These are phyloP conservation scores for Dendroctonus valens DNA, from an alignment of 1,140 invertebrate genomes.

Conservation along the genomic window DNA sequence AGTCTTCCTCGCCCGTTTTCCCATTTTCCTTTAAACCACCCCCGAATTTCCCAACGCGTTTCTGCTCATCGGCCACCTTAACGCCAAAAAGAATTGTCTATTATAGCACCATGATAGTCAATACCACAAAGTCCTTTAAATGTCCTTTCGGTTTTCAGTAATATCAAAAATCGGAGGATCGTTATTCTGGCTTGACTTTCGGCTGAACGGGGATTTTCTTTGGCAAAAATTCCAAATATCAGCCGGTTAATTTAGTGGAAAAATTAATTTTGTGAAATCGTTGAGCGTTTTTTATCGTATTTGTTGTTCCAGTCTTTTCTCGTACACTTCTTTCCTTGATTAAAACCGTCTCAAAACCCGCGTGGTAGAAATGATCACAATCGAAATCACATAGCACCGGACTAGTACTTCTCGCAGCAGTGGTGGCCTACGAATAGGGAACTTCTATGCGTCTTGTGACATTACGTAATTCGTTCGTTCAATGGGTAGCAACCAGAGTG, in stretches of 20 bases:
- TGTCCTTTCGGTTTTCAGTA: not conserved
- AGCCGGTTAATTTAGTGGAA: not conserved
- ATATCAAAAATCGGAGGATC: too few relatives aligned
- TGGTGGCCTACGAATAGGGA: conserved; percentile 20
- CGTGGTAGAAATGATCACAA: conserved; percentile 17
- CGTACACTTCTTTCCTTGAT: not conserved
- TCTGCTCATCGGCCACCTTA: conserved; percentile 30
- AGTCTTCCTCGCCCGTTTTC: conserved; percentile 47
- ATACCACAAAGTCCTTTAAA: not conserved
- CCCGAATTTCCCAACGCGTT: conserved; percentile 22
- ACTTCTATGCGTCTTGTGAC: conserved; percentile 6
- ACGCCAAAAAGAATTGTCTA: conserved; percentile 1
- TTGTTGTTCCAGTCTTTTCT: not conserved
- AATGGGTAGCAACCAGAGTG: conserved; percentile 7
- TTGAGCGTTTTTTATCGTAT: not conserved
- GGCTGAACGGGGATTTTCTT: not conserved
- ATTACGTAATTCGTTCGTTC: conserved; percentile 20
- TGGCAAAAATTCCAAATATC: not conserved
- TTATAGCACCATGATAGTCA: conserved; percentile 28
- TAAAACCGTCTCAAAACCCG: conserved; percentile 19
- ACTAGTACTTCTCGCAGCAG: conserved; percentile 8
- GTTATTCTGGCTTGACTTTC: too few relatives aligned
- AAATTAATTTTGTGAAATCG: not conserved
- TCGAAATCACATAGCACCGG: conserved; percentile 26
- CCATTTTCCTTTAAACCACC: conserved; percentile 43